A percentile compares a stretch with the other conserved stretches of the same genome.
Evolutionary conservation across 2,113 vertebrate species (phyloP).

Genomic region (Elephas maximus): DNA sequence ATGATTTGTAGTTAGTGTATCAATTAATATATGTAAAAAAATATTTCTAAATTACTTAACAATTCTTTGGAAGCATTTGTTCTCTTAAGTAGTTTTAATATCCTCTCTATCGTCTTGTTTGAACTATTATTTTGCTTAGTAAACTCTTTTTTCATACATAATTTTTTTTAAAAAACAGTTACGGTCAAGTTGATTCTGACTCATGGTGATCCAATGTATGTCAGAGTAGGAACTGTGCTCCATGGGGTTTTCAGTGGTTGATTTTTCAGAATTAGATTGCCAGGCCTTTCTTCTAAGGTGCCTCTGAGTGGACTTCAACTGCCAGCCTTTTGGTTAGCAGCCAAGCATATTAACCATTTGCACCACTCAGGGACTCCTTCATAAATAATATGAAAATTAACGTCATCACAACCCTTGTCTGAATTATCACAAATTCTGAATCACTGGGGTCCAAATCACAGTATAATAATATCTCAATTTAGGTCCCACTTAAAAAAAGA

Average conservation of each 20-base stretch:
- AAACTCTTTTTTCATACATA: background rate
- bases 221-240: too few species aligned
- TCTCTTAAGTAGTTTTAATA: slow-evolving; percentile 43
- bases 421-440: slow-evolving; percentile 59
- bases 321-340: too few species aligned
- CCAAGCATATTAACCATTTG: too few species aligned
- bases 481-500: background rate
- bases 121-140: slow-evolving; percentile 46
- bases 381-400: slow-evolving; percentile 17
- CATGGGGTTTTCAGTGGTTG: too few species aligned
- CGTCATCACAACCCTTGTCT: background rate
- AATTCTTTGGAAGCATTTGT: background rate
- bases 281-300: too few species aligned
- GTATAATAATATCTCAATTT: slow-evolving; percentile 48
- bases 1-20: slow-evolving; percentile 28
- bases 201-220: too few species aligned
- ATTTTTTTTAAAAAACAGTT: too few species aligned
- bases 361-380: too few species aligned
- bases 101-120: slow-evolving; percentile 27
- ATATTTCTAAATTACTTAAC: slow-evolving; percentile 41
- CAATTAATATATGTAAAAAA: background rate
- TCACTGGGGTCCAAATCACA: slow-evolving; percentile 25
- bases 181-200: too few species aligned
- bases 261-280: too few species aligned
- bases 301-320: too few species aligned